Conservation (phyloP, 2,113 vertebrate genomes). For the Corynorhinus townsendii region DNA sequence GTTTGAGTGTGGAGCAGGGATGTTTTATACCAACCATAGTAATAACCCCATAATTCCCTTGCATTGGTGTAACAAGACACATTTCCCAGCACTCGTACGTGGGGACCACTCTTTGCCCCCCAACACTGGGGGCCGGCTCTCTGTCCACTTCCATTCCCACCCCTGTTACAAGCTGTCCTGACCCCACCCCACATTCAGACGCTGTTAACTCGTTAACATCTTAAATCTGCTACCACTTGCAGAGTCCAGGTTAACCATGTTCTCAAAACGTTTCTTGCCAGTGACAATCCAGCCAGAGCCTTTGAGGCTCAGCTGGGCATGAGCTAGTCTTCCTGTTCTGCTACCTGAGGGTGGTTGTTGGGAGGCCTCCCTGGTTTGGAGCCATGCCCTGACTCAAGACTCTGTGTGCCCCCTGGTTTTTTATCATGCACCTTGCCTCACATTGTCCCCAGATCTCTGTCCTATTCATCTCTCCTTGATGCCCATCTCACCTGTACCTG, state of each 20-base stretch:
- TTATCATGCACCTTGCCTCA: neutral
- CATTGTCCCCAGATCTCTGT: neutral
- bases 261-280: neutral
- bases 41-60: neutral
- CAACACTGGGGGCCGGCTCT: rapidly evolving
- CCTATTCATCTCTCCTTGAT: neutral
- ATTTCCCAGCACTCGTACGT: rapidly evolving
- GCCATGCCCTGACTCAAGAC: neutral
- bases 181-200: neutral
- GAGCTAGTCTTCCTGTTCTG: too few relatives aligned
- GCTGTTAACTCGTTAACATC: rapidly evolving
- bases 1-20: neutral
- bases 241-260: neutral
- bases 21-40: neutral
- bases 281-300: neutral
- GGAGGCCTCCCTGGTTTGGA: neutral
- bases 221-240: neutral
- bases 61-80: rapidly evolving
- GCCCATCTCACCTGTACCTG: neutral
- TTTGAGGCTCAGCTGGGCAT: neutral
- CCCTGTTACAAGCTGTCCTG: neutral
- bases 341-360: neutral
- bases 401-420: neutral
- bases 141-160: neutral
- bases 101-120: neutral